Evolutionary conservation across 2,797 vertebrate genomes (phyloP), one percentile per base, ranked within the genome.

Genomic region (Anableps anableps): DNA sequence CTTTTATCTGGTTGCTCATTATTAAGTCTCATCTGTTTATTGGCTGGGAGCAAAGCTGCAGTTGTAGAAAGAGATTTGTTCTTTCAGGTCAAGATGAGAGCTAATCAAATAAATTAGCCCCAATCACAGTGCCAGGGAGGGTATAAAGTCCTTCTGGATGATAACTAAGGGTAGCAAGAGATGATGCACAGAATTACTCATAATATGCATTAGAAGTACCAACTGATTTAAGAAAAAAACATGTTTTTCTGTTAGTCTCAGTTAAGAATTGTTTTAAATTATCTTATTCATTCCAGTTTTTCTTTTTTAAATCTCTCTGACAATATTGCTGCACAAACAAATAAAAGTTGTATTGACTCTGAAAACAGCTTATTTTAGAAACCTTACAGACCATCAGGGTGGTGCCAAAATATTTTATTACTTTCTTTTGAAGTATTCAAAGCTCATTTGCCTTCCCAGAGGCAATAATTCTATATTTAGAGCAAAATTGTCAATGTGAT

Each of bases 1-100:
- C 53, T 64, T 58, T 23, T 36, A 78, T 85, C 23, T 64, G 45
- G 45, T 74, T 71, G 48, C 9, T 72, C 58, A 5, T 8, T 36
- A 53, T 53, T 81, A 71, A 72, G 80, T 81, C 66, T 80, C 0
- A 48, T 70, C 73, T 50, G 58, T 86, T 50, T 74, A 81, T 86
- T 71, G 71, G n/a, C 75, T 21, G 38, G 16, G 43, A 80, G 77
- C 3, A 41, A 79, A n/a, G 58, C 75, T 83, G 74, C 80, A 85
- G 74, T 74, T 31, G 78, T 79, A 53, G 21, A 74, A 60, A 82
- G 75, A 75, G 31, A 41, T 53, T 80, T 79, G n/a, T 74, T 34
- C 31, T 81, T 51, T 81, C 53, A 53, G 73, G 78, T 72, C 1
- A 16, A 77, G 70, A 77, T 70, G 66, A 81, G 38, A 83, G 74